These are phyloP conservation scores for Macrosteles quadrilineatus DNA, from an alignment of 1,140 invertebrate species.

Conservation along the genomic window DNA sequence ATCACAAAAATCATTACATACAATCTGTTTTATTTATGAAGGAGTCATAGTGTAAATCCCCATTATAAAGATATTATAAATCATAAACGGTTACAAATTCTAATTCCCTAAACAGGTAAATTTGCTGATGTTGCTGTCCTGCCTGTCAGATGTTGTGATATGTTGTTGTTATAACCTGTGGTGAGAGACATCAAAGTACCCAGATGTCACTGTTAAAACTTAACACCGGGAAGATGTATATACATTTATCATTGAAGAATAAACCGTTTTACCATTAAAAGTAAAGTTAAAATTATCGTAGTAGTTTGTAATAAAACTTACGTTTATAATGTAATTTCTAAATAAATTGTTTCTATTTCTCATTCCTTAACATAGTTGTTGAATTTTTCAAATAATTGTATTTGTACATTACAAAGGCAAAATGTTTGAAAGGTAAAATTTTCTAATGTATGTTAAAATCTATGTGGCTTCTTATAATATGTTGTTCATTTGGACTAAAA, in stretches of 20 bases:
- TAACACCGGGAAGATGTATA: neutral
- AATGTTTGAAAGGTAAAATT: conserved; percentile 1
- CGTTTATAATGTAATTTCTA: conserved; percentile 5
- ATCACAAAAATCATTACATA: too few species aligned
- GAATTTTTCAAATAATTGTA: conserved; percentile 22
- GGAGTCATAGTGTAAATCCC: too few species aligned
- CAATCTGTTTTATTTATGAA: too few species aligned
- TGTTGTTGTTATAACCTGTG: neutral
- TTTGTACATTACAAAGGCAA: conserved; percentile 8
- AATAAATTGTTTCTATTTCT: conserved; percentile 1
- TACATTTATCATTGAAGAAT: conserved; percentile 13
- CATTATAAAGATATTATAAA: too few species aligned
- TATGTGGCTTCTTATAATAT: conserved; percentile 15
- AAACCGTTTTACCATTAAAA: conserved; percentile 4
- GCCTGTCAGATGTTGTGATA: neutral
- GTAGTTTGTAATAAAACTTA: conserved; percentile 14
- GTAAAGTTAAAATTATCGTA: neutral
- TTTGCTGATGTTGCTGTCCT: neutral
- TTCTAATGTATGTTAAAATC: conserved; percentile 27
- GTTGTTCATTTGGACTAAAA: neutral
- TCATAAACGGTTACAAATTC: too few species aligned
- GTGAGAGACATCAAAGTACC: neutral
- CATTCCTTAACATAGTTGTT: conserved; percentile 23
- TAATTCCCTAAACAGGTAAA: too few species aligned
- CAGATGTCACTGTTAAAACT: neutral